Evolutionary conservation across 2,797 vertebrate species (phyloP).

Genomic region (Dipus sagitta): DNA sequence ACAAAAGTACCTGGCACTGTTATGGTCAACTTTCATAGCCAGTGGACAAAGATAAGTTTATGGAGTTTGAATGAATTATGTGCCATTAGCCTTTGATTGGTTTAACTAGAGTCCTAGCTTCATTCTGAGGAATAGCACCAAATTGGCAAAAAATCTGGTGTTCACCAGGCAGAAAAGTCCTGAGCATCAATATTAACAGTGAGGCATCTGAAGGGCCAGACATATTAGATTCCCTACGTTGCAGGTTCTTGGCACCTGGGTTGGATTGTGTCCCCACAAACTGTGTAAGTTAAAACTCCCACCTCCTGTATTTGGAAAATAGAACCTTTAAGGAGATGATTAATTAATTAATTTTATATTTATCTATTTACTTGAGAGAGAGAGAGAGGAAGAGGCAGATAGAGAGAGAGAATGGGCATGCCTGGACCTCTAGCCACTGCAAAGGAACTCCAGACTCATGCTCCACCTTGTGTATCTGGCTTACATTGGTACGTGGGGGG

Average conservation of each 20-base stretch:
- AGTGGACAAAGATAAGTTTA: not conserved
- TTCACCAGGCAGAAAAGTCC: not conserved
- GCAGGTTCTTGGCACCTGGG: not conserved
- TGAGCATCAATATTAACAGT: not conserved
- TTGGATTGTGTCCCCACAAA: not conserved
- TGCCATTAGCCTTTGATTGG: slow-evolving; percentile 22
- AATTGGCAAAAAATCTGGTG: not conserved
- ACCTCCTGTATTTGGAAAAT: not conserved
- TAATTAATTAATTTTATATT: no score
- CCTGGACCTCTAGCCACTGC: no score
- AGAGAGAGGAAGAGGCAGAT: no score
- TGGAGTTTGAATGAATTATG: not conserved
- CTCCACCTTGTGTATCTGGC: no score
- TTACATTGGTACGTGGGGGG: no score
- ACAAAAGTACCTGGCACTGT: not conserved
- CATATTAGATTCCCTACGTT: no score
- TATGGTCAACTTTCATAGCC: not conserved
- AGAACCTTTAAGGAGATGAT: not conserved
- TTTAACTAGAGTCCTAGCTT: not conserved
- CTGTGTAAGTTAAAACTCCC: not conserved
- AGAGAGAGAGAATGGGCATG: no score
- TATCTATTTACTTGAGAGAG: no score
- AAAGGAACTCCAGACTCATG: no score
- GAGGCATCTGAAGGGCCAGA: not conserved
- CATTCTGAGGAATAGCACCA: not conserved